Percentiles rank a stretch among this genome's conserved stretches.
These are phyloP conservation scores for Cladorhizidae sp. DNA, from an alignment of 37 sponge, comb jelly and placozoan species.

Conservation along the genomic window DNA sequence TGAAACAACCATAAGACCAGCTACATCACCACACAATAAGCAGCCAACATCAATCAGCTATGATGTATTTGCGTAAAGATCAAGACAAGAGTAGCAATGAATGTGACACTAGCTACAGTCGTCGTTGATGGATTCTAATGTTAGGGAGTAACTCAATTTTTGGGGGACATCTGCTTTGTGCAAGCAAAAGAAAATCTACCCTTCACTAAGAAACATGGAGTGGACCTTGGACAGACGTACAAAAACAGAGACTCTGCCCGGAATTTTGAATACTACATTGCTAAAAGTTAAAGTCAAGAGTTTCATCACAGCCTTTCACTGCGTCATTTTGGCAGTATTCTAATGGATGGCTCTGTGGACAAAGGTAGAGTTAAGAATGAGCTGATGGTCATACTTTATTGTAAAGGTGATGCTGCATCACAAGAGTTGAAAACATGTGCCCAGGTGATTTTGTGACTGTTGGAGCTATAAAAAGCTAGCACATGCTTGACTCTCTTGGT, in stretches of 20 bases:
- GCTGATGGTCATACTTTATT: conserved; percentile 10
- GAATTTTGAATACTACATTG: not conserved
- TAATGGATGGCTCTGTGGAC: conserved; percentile 74
- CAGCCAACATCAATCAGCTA: no score
- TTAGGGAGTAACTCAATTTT: no score
- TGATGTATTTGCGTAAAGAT: no score
- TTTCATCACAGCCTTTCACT: not conserved
- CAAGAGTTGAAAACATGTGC: not conserved
- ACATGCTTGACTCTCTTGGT: conserved; percentile 33
- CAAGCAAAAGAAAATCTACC: conserved; percentile 58
- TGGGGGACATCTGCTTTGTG: conserved; percentile 47
- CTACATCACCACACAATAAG: no score
- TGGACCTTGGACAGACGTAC: no score
- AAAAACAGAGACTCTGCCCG: conserved; percentile 22
- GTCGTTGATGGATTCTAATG: no score
- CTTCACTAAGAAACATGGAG: conserved; percentile 30
- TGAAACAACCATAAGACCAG: no score
- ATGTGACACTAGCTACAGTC: no score
- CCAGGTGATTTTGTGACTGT: not conserved
- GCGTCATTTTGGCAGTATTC: conserved; percentile 47
- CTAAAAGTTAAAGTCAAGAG: not conserved
- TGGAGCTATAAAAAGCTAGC: not conserved
- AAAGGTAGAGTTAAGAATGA: conserved; percentile 37
- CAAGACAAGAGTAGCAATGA: no score
- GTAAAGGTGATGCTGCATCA: not conserved